Base-by-base conservation (phyloP, 2,113 vertebrate genomes). In the Rhea pennata region DNA sequence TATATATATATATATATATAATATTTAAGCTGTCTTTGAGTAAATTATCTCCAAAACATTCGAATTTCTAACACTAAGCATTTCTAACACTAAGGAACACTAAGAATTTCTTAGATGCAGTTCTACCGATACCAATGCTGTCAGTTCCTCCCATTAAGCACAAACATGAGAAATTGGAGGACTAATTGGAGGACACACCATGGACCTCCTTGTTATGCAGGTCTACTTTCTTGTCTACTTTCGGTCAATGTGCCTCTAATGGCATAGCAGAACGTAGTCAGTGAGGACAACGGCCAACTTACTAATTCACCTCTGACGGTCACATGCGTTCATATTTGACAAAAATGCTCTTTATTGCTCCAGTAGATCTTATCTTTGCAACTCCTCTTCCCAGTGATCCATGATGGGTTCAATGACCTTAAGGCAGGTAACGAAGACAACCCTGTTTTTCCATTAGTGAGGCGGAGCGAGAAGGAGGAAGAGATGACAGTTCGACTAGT, bases 401-500 rank as follows among this genome's bases (percentile, higher is more conserved):
- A 78, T 1, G 3, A 39, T 2, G 50, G 53, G 67, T 82, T 91
- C 59, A 66, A 67, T 44, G 71, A 87, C 73, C 77, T 50, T 26
- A 9, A 91, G 71, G 88, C 81, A 89, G 3, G 0, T 10, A 62
- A 71, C 3, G 9, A 92, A 93, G 77, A 12, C 80, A 87, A 72
- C 31, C 51, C 62, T 73, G 77, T 87, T 84, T 72, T 95, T 93
- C 84, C 93, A 95, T 0, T 10, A 80, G 71, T 29, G 75, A 96
- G 90, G 94, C 66, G 78, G 66, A 71, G 91, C 89, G 42, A 87
- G 71, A 44, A 88, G 24, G 48, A 26, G 90, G 54, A 62, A 33
- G 29, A 85, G 24, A 91, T 3, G 6, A 94, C 78, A 92, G 75
- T n/a, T 48, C 61, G 75, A 79, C 19, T 0, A 93, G 77, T 81